Percentiles rank a stretch among this genome's conserved stretches.
Evolutionary conservation across 2,797 vertebrate genomes (phyloP).

Genomic region (Macroramphosus scolopax): DNA sequence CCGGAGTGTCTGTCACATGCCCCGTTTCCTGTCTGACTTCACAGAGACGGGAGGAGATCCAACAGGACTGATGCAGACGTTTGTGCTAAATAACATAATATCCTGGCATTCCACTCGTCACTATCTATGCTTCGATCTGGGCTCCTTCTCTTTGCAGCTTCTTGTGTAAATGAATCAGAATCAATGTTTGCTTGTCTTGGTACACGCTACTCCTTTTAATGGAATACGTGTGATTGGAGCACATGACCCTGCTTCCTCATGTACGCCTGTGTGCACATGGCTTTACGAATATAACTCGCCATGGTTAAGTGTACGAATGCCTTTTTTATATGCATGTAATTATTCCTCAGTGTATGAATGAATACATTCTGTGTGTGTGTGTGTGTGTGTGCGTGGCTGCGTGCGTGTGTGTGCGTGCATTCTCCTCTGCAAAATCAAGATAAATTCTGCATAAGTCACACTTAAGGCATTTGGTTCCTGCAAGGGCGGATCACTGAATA

Average conservation of each 20-base stretch:
- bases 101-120: slow-evolving; percentile 13
- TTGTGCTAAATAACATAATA: background rate
- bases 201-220: slow-evolving; percentile 43
- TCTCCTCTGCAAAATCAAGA: too few relatives aligned
- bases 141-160: slow-evolving; percentile 3
- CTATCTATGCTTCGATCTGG: slow-evolving; percentile 1
- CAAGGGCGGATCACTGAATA: too few relatives aligned
- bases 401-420: slow-evolving; percentile 1
- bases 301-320: slow-evolving; percentile 26
- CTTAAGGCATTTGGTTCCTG: background rate
- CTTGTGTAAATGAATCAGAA: slow-evolving; percentile 15
- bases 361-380: slow-evolving; percentile 30
- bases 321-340: slow-evolving; percentile 32
- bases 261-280: slow-evolving; percentile 5
- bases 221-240: slow-evolving; percentile 48
- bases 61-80: background rate
- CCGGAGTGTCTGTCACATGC: background rate
- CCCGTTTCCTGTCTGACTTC: slow-evolving; percentile 2
- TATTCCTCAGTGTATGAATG: slow-evolving; percentile 21
- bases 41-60: background rate
- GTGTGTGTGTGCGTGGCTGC: background rate
- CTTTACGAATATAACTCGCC: slow-evolving; percentile 23
- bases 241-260: slow-evolving; percentile 45
- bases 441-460: too few relatives aligned
- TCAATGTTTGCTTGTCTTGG: slow-evolving; percentile 11